Percentiles rank a stretch among this genome's conserved stretches.
Evolutionary conservation across 2,888 invertebrate genomes (phyloP).

Genomic region (Yponomeuta evonymella): DNA sequence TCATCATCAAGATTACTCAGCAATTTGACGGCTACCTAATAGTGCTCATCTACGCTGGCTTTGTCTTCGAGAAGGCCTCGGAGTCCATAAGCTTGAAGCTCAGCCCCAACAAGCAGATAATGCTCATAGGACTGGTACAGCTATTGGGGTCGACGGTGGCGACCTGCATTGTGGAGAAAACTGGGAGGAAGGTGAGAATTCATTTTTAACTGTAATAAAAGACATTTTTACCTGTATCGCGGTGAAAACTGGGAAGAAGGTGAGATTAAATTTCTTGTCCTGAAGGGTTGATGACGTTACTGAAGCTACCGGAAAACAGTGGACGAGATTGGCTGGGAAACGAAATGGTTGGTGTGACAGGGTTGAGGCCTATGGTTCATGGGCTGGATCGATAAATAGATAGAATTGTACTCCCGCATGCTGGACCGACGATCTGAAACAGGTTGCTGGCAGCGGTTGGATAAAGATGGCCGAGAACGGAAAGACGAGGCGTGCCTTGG

Average conservation of each 20-base stretch:
- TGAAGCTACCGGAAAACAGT: no score
- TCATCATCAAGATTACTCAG: constrained; percentile 63
- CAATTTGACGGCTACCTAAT: constrained; percentile 69
- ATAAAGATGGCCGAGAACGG: no score
- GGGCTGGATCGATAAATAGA: no score
- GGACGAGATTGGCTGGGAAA: no score
- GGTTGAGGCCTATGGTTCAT: no score
- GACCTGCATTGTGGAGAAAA: constrained; percentile 62
- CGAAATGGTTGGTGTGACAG: no score
- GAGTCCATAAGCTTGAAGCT: constrained; percentile 48
- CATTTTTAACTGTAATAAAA: background rate
- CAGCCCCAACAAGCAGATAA: constrained; percentile 65
- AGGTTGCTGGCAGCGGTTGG: no score
- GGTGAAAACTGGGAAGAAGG: background rate
- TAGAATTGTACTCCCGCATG: no score
- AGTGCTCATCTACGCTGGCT: constrained; percentile 62
- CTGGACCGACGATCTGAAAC: no score
- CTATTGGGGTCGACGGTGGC: constrained; percentile 56
- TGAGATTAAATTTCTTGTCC: no score
- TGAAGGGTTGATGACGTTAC: no score
- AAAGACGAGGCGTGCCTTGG: no score
- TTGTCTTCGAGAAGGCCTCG: constrained; percentile 56
- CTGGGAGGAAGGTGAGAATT: constrained; percentile 56
- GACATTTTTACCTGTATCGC: background rate
- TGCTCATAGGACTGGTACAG: constrained; percentile 60